Evolutionary conservation across 1,140 invertebrate species (phyloP).

Genomic region (Babylonia areolata): DNA sequence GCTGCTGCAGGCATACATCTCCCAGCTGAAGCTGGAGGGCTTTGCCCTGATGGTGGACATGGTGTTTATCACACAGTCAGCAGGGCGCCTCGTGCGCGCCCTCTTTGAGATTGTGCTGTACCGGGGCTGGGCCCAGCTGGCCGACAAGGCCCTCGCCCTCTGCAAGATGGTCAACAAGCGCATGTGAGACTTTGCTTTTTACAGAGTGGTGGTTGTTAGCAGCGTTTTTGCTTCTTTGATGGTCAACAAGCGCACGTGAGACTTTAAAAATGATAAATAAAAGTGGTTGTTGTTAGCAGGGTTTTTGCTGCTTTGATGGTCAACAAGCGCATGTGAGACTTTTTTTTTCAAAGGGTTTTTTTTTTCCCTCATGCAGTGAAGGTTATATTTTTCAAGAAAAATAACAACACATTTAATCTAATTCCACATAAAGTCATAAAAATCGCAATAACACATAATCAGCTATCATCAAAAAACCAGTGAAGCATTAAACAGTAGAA

Average conservation of each 20-base stretch:
- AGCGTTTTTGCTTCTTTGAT: too few species aligned
- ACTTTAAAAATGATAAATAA: too few species aligned
- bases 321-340: conserved; percentile 89
- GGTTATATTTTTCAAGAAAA: too few species aligned
- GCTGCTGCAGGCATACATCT: conserved; percentile 96
- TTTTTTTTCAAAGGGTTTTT: background rate
- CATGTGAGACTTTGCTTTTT: conserved; percentile 80
- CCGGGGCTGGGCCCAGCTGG: conserved; percentile 97
- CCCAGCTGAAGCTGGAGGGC: conserved; percentile 97
- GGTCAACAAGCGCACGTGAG: conserved; percentile 96
- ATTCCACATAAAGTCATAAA: too few species aligned
- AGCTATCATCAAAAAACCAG: too few species aligned
- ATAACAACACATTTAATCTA: too few species aligned
- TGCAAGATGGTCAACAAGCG: conserved; percentile 99
- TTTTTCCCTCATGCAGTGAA: too few species aligned
- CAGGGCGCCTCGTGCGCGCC: conserved; percentile 94
- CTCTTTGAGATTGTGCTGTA: conserved; percentile 96
- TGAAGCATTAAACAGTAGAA: conserved; percentile 98
- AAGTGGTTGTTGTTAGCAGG: too few species aligned
- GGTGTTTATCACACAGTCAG: conserved; percentile 99
- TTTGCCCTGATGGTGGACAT: conserved; percentile 99
- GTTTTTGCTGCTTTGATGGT: too few species aligned
- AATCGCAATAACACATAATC: too few species aligned
- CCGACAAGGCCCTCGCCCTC: conserved; percentile 95
- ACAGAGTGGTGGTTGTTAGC: background rate